phyloP scores from a whole-genome alignment of 2,113 vertebrate species.

The Leptobrachium ailaonicum region DNA sequence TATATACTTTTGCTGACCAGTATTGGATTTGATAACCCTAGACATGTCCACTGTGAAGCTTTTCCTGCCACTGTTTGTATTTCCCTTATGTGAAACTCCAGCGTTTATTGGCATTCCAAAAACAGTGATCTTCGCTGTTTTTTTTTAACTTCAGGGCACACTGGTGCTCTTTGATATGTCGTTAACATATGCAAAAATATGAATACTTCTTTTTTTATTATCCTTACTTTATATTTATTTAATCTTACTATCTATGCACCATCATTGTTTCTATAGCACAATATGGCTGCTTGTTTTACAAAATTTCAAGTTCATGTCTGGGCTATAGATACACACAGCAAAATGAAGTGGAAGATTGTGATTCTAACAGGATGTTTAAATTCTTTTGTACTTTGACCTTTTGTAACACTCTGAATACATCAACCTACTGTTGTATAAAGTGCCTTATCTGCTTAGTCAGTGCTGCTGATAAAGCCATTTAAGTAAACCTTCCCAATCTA shows the following conservation, averaged over 20 bases:
- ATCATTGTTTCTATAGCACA: not conserved
- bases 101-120: too few relatives aligned
- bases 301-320: conserved; percentile 26
- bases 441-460: conserved; percentile 43
- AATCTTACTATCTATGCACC: not conserved
- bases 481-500: conserved; percentile 36
- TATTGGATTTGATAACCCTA: too few relatives aligned
- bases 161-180: too few relatives aligned
- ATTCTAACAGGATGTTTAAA: conserved; percentile 43
- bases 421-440: conserved; percentile 30
- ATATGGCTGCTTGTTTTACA: not conserved
- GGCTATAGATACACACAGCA: not conserved
- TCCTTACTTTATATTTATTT: too few relatives aligned
- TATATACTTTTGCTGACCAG: too few relatives aligned
- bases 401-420: conserved; percentile 35
- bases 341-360: conserved; percentile 43
- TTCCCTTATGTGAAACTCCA: too few relatives aligned
- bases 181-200: too few relatives aligned
- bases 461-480: conserved; percentile 48
- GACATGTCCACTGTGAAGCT: too few relatives aligned
- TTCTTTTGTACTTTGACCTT: conserved; percentile 48
- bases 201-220: too few relatives aligned
- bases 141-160: too few relatives aligned
- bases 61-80: too few relatives aligned
- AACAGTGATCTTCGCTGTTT: too few relatives aligned